Conservation (phyloP, 2,113 vertebrate species). For the Amphilophus citrinellus region DNA sequence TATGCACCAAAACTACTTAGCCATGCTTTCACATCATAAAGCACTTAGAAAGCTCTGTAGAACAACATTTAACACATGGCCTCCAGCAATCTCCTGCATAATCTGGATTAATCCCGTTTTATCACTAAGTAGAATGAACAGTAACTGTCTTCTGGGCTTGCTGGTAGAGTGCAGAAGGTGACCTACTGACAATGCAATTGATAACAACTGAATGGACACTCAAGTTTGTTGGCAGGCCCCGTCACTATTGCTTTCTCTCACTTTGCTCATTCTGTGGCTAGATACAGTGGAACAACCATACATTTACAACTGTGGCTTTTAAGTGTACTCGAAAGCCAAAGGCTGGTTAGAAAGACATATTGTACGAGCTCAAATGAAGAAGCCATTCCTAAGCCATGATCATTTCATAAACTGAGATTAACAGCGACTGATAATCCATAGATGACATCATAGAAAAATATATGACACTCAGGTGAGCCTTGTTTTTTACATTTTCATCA, state of each 20-base stretch:
- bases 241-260: background rate
- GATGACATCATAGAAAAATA: background rate
- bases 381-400: background rate
- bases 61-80: background rate
- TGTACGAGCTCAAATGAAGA: background rate
- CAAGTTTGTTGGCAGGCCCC: background rate
- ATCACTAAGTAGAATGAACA: background rate
- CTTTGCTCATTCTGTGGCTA: rapidly evolving
- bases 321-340: background rate
- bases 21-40: background rate
- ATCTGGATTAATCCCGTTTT: background rate
- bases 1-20: background rate
- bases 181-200: background rate
- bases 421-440: background rate
- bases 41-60: background rate
- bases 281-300: background rate
- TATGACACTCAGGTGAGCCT: background rate
- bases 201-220: background rate
- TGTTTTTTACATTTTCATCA: constrained; percentile 30
- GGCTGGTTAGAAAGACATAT: background rate
- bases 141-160: background rate
- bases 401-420: constrained; percentile 4
- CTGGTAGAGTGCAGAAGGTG: background rate
- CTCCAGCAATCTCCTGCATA: background rate
- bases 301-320: background rate